A percentile compares a stretch with the other conserved stretches of the same genome.
Conservation (phyloP, 2,113 vertebrate species). For the Odontophorus gujanensis region DNA sequence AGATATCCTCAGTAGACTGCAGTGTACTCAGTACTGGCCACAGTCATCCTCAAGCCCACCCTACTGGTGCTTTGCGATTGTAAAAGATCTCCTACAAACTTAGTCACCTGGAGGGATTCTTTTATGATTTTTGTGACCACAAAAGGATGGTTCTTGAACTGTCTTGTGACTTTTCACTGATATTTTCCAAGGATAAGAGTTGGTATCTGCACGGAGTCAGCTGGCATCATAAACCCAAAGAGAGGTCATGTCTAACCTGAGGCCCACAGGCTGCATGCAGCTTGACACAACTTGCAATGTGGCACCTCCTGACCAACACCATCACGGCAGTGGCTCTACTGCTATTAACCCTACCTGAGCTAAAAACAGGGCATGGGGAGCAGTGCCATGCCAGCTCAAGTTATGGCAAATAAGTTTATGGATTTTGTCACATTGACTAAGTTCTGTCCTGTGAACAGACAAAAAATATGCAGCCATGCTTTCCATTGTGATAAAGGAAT, state of each 20-base stretch:
- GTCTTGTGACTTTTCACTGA: background rate
- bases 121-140: background rate
- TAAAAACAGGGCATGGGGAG: no score
- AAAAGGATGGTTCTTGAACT: background rate
- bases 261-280: no score
- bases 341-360: no score
- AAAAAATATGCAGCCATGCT: no score
- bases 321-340: no score
- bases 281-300: no score
- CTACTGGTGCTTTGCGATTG: background rate
- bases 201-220: background rate
- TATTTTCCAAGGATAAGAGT: background rate
- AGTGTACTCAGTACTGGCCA: background rate
- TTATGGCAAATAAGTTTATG: no score
- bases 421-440: no score
- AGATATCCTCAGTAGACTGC: background rate
- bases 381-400: no score
- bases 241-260: background rate
- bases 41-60: background rate
- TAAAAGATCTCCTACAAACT: background rate
- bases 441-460: no score
- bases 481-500: no score
- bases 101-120: background rate
- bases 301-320: no score
- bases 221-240: background rate